phyloP scores from a whole-genome alignment of 2,797 vertebrate genomes.

The Nyctalus aviator region DNA sequence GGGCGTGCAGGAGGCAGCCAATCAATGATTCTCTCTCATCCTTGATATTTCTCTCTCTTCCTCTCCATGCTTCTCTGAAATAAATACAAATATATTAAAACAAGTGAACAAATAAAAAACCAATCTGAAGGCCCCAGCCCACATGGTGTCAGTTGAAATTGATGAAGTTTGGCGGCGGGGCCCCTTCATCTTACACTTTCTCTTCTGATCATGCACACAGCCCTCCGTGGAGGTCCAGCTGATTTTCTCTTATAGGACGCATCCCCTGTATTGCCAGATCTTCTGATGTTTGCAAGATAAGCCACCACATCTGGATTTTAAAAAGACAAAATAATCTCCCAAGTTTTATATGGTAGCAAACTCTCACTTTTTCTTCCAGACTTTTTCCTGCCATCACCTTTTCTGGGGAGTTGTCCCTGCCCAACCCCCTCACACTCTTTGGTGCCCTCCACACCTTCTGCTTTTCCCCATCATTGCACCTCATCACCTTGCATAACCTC shows the following conservation, averaged over 20 bases:
- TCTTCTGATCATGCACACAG: background rate
- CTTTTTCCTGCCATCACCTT: background rate
- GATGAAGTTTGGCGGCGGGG: background rate
- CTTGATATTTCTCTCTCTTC: no score
- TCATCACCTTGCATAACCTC: background rate
- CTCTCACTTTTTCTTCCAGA: background rate
- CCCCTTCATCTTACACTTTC: background rate
- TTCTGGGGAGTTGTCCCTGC: background rate
- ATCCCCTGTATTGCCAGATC: background rate
- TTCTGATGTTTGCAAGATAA: background rate
- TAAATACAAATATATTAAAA: no score
- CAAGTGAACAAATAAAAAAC: no score
- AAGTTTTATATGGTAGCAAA: background rate
- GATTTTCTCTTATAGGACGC: background rate
- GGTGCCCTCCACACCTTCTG: accelerated
- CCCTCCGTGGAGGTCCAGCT: background rate
- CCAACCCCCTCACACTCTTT: accelerated
- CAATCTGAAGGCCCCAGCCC: background rate
- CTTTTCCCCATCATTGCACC: background rate
- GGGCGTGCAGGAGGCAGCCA: no score
- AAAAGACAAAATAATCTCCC: background rate
- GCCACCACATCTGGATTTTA: background rate
- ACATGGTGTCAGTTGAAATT: accelerated
- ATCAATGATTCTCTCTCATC: no score
- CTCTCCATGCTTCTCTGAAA: no score